Evolutionary conservation across 2,797 vertebrate species (phyloP).

Genomic region (Clamator glandarius): DNA sequence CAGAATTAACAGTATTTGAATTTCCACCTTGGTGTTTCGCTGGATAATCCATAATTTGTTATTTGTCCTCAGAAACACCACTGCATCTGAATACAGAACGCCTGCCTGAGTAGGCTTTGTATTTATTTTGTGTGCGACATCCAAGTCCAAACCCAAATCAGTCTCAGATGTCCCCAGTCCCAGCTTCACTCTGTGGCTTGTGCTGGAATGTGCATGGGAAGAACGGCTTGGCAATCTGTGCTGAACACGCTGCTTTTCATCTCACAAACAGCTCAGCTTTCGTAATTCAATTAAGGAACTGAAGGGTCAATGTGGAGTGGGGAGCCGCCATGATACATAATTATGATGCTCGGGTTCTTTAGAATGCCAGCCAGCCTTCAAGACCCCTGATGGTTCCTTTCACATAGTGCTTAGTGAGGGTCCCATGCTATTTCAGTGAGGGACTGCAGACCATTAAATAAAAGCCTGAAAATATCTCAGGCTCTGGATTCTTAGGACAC

Average conservation of each 20-base stretch:
- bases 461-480: slow-evolving; percentile 17
- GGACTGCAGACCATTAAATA: not conserved
- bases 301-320: slow-evolving; percentile 11
- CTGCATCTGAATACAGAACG: not conserved
- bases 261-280: slow-evolving; percentile 32
- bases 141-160: not conserved
- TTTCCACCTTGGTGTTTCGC: not conserved
- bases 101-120: not conserved
- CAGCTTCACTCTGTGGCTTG: slow-evolving; percentile 19
- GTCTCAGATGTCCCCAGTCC: slow-evolving; percentile 43
- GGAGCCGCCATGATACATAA: not conserved
- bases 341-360: not conserved
- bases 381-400: not conserved
- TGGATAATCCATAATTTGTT: not conserved
- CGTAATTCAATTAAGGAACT: slow-evolving; percentile 39
- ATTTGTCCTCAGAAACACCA: not conserved
- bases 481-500: not conserved
- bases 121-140: not conserved
- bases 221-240: not conserved
- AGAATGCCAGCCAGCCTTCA: slow-evolving; percentile 16
- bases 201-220: slow-evolving; percentile 6
- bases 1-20: not conserved
- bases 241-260: slow-evolving; percentile 37
- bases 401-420: not conserved
- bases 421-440: not conserved